Percentiles rank a stretch among this genome's conserved stretches.
These are phyloP conservation scores for Orcinus orca DNA, from an alignment of 2,113 vertebrate species.

Conservation along the genomic window DNA sequence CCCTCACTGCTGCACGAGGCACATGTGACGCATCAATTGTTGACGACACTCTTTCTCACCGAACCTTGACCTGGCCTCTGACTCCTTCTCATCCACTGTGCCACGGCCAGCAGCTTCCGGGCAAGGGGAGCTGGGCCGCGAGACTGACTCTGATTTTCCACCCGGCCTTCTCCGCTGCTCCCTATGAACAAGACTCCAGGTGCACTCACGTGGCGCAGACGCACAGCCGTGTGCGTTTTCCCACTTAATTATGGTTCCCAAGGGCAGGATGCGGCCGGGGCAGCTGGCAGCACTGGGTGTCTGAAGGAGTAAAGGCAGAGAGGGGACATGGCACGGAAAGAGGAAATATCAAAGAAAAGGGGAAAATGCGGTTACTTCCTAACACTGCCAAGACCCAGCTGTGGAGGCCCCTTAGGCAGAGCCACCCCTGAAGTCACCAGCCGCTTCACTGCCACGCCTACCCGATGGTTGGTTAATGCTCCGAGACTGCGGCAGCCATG, in stretches of 20 bases:
- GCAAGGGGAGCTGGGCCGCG: accelerated
- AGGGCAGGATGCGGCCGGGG: too few species aligned
- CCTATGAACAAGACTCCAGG: background rate
- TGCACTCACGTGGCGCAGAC: background rate
- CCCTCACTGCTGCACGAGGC: background rate
- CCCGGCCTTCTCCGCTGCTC: background rate
- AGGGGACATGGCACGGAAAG: background rate
- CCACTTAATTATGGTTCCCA: background rate
- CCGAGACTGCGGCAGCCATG: background rate
- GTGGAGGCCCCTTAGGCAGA: accelerated
- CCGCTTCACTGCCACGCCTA: too few species aligned
- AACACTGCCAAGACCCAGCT: too few species aligned
- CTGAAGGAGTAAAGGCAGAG: background rate
- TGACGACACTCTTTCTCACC: background rate
- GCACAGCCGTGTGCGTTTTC: too few species aligned
- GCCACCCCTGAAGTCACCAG: background rate
- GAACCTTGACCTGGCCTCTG: background rate
- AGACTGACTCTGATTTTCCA: background rate
- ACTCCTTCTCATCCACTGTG: background rate
- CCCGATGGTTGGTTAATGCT: background rate
- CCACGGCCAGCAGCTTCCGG: accelerated
- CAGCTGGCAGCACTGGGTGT: background rate
- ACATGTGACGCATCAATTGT: background rate
- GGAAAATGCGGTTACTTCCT: background rate
- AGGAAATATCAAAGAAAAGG: background rate